Percentiles rank a stretch among this genome's conserved stretches.
phyloP scores from a whole-genome alignment of 2,797 vertebrate genomes.

The Carcharodon carcharias region DNA sequence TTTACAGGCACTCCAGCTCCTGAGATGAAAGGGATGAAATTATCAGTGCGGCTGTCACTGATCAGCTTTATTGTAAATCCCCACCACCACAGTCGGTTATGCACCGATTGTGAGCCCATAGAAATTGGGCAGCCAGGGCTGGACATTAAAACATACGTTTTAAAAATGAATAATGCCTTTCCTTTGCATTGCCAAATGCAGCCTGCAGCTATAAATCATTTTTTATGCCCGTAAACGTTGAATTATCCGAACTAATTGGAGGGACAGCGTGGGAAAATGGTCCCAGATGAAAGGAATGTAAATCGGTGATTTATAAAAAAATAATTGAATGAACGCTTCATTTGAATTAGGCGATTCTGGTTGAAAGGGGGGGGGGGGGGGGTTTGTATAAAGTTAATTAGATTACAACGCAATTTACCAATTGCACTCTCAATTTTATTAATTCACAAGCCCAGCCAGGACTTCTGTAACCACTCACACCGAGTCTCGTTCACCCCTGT shows the following conservation, averaged over 20 bases:
- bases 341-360: not conserved
- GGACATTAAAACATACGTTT: not conserved
- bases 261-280: not conserved
- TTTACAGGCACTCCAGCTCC: not conserved
- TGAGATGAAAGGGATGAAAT: not conserved
- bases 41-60: too few relatives aligned
- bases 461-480: too few relatives aligned
- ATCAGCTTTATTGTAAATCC: not conserved
- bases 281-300: not conserved
- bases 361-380: not conserved
- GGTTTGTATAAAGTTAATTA: not conserved
- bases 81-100: not conserved
- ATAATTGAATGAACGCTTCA: not conserved
- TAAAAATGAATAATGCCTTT: not conserved
- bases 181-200: not conserved
- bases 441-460: not conserved
- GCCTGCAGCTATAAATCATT: not conserved
- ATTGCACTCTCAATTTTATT: not conserved
- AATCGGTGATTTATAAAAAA: not conserved
- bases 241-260: not conserved
- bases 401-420: not conserved
- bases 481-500: too few relatives aligned
- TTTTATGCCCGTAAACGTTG: not conserved
- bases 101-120: not conserved
- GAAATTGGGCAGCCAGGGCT: not conserved